phyloP scores from a whole-genome alignment of 1,140 invertebrate species.

The Bathynomus jamesi region DNA sequence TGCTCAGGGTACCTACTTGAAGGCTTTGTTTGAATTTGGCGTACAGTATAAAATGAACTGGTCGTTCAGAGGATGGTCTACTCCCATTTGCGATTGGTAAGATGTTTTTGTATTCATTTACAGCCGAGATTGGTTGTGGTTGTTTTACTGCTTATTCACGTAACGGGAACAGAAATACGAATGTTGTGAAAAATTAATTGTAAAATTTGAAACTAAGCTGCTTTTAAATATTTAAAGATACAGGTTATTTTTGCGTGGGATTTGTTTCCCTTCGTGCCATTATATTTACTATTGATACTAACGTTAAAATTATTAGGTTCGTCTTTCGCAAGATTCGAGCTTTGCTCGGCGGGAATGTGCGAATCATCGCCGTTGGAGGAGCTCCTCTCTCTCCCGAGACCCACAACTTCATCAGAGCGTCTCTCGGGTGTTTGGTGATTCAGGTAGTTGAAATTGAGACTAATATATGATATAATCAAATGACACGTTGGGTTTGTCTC shows the following conservation, averaged over 20 bases:
- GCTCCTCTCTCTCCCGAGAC: conserved; percentile 93
- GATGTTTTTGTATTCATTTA: conserved; percentile 24
- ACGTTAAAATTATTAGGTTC: conserved; percentile 13
- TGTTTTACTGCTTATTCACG: too few species aligned
- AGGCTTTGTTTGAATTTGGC: conserved; percentile 80
- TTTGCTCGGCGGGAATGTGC: conserved; percentile 71
- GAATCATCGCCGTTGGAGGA: conserved; percentile 81
- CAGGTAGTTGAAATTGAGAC: conserved; percentile 49
- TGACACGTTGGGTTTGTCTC: too few species aligned
- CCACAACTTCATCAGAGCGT: conserved; percentile 87
- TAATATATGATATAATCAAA: too few species aligned
- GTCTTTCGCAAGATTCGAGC: conserved; percentile 36
- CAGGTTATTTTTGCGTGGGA: too few species aligned
- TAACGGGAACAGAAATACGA: too few species aligned
- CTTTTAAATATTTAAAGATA: too few species aligned
- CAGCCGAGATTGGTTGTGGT: not conserved
- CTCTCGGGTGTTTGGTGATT: conserved; percentile 78
- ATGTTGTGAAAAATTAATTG: too few species aligned
- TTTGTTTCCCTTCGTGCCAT: too few species aligned
- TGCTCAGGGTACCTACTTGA: conserved; percentile 61
- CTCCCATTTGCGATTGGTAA: conserved; percentile 26
- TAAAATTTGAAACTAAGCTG: too few species aligned
- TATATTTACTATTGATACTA: too few species aligned
- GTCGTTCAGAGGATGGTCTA: conserved; percentile 25
- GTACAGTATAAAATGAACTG: conserved; percentile 81